Evolutionary conservation across 1,140 invertebrate species (phyloP), one percentile per base, ranked within the genome.

Genomic region (Micrasema minimum): DNA sequence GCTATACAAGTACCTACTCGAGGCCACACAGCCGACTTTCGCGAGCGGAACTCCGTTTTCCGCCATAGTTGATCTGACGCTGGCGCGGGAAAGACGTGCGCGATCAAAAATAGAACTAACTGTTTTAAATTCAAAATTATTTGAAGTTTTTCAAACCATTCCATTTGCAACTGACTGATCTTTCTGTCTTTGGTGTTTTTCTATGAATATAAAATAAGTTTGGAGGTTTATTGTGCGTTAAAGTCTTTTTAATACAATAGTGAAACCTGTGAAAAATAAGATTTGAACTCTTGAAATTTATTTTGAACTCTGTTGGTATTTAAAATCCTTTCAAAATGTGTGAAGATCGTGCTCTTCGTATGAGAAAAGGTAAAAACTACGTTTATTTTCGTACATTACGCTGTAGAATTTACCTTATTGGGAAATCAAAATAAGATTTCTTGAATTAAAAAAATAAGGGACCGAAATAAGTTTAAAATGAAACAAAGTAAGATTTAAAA

Each of bases 351-450:
- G 62, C 61, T 55, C 38, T 59, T 4, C 37, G 51, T 11, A 57
- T 71, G 62, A 71, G 43, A 37, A 71, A 51, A 71, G 62, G 69
- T 71, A 46, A 31, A 31, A 31, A 31, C n/a, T n/a, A n/a, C n/a
- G n/a, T n/a, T n/a, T n/a, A n/a, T n/a, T n/a, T n/a, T n/a, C n/a
- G n/a, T n/a, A n/a, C n/a, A n/a, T n/a, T n/a, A n/a, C n/a, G n/a
- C n/a, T n/a, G n/a, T n/a, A n/a, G n/a, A n/a, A n/a, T n/a, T n/a
- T n/a, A n/a, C n/a, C n/a, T n/a, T n/a, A n/a, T n/a, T n/a, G n/a
- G n/a, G n/a, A n/a, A n/a, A n/a, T n/a, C n/a, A n/a, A n/a, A n/a
- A n/a, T n/a, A n/a, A n/a, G n/a, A n/a, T n/a, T n/a, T n/a, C n/a
- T n/a, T n/a, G n/a, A n/a, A n/a, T n/a, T n/a, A n/a, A n/a, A n/a